Base-by-base conservation (phyloP, 37 sponge, comb jelly and placozoan species). In the Chondrosia reniformis region DNA sequence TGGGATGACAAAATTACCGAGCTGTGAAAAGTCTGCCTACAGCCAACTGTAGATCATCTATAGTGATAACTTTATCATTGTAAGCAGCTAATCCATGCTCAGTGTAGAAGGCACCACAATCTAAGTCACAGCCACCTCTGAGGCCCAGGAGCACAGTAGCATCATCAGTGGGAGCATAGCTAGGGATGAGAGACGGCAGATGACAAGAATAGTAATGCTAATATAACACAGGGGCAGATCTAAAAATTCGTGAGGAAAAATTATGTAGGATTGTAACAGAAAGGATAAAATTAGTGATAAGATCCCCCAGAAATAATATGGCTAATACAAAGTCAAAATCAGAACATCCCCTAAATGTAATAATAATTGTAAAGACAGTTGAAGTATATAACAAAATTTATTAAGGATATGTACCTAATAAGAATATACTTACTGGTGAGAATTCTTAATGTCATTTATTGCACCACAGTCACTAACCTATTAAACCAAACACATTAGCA, bases 401-500 rank as follows among this genome's bases (percentile, higher is more conserved):
- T n/a, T n/a, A n/a, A n/a, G n/a, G n/a, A n/a, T n/a, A n/a, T n/a
- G n/a, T n/a, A n/a, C n/a, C n/a, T n/a, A n/a, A n/a, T n/a, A n/a
- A n/a, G n/a, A n/a, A n/a, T n/a, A n/a, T 27, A 59, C 85, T 81
- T 73, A 92, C 92, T 84, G 74, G 42, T 92, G 92, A 17, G 82
- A 25, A 30, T 30, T 67, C 79, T 62, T 41, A 22, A 92, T 92
- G 58, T 63, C 36, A 43, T 33, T 15, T 7, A 92, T 84, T 19
- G 92, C 92, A 33, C 92, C 92, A 92, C 92, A 89, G 62, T 93
- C 89, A 78, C 93, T 86, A 6, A 88, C 88, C 93, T 87, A 28
- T 9, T 8, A 41, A 63, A 34, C 10, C 69, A 1, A 45, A 10
- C 46, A 27, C 4, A 0, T 27, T 7, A 49, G 52, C 15, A 15